Evolutionary conservation across 2,888 invertebrate genomes (phyloP), one percentile per base, ranked within the genome.

Genomic region (Ormyrus pomaceus): DNA sequence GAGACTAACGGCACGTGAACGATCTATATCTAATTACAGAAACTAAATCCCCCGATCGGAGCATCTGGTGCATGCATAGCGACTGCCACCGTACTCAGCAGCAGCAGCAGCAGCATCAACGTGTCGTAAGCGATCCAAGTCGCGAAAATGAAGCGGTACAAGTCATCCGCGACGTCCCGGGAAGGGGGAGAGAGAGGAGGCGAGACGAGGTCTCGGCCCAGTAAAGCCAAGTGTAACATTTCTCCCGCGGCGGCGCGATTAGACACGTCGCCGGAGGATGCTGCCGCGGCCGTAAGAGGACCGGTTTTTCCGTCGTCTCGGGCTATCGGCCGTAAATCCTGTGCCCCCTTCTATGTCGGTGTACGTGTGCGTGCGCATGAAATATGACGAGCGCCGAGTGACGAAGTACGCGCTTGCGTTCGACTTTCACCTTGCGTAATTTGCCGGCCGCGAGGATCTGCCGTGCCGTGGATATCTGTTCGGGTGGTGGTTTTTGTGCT

Each of bases 391-490:
- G 62, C 19, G 70, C 56, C 70, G 11, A 64, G 70, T 77, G 58
- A 70, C 70, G 64, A 64, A 69, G 69, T 48, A 48, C 55, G 10
- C 13, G n/a, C 34, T 62, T 11, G 45, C 56, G 8, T 62, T 68
- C 77, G 72, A 77, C 77, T 80, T 80, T 80, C 73, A 80, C 80
- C 76, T 80, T 77, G 80, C 77, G 77, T 70, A 80, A 76, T 70
- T 58, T 2, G 59, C 55, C 5, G 58, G 19, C 19, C 11, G 61
- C 34, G 34, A 34, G 34, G 34, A 34, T 34, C 34, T 2, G 34
- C 2, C 1, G 34, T 2, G 34, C 34, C 34, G 34, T 2, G 34
- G 34, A 34, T 34, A 34, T 34, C 34, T 34, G 34, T 34, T 4
- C 0, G 34, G 34, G 34, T 34, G 34, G 34, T 4, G 34, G 34